Base-by-base conservation (phyloP, 2,888 invertebrate genomes). In the Oxycera nigricornis region DNA sequence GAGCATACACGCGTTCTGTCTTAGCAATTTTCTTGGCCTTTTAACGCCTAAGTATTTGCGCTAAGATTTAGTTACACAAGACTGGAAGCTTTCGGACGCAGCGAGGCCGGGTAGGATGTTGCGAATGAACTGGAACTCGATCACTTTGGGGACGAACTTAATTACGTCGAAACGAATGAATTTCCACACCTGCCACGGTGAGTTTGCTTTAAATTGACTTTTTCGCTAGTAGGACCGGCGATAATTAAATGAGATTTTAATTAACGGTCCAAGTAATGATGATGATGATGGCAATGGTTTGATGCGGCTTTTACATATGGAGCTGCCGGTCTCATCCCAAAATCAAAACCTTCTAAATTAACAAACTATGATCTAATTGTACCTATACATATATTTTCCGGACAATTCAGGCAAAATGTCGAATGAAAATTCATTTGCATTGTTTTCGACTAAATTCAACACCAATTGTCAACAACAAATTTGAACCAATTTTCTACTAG, bases 201-300 rank as follows among this genome's bases (percentile, higher is more conserved):
- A 28, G 55, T 70, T 70, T 20, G 31, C 55, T 70, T 17, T 31
- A 30, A 50, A 55, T 70, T 70, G 22, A 31, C 4, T 70, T 70
- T 52, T 55, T 70, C 31, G 52, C 35, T 52, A 30, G 20, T 70
- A 24, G 70, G 39, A 52, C 52, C 70, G 70, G 14, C 20, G 35
- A 70, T 55, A 70, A 70, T 70, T 52, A 70, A 70, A 70, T 70
- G 70, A 70, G 70, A 52, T 70, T 70, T 70, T 70, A 70, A 70
- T 70, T 70, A 70, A 55, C 55, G 55, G 70, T 31, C 24, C 22
- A 9, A 46, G 55, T 52, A 22, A 52, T 70, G 65, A 26, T 41
- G 70, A 31, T 31, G 55, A 52, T 65, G 62, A 20, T 31, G 65
- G 30, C 30, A 11, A 9, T 20, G 35, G 9, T 14, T 31, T 20